Conservation (phyloP, 2,113 vertebrate species). For the Archilochus colubris region DNA sequence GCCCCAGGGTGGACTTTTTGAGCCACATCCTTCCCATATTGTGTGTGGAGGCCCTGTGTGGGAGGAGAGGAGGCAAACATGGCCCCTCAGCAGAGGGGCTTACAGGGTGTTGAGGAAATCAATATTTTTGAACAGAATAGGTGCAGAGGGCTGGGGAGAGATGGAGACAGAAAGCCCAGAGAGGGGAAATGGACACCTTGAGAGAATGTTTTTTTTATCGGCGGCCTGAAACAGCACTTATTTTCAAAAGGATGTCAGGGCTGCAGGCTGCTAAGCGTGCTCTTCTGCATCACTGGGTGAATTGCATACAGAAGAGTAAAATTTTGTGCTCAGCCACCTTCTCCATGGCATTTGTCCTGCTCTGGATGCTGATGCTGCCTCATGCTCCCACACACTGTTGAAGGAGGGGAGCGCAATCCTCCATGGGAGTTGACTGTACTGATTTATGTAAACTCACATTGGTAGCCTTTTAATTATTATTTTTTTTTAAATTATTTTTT, state of each 20-base stretch:
- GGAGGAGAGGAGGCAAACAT: not conserved
- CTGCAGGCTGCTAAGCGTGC: not conserved
- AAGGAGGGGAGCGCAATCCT: fast-evolving
- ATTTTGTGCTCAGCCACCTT: not conserved
- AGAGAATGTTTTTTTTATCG: not conserved
- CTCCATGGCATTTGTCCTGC: fast-evolving
- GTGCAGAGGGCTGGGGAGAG: not conserved
- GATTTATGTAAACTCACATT: not conserved
- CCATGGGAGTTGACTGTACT: fast-evolving
- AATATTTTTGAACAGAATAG: not conserved
- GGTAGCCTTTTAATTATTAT: no score
- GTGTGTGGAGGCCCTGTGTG: not conserved
- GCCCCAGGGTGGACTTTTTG: not conserved
- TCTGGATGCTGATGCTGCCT: not conserved
- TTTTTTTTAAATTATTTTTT: no score
- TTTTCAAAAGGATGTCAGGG: not conserved
- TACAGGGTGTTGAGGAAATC: not conserved
- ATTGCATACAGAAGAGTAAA: not conserved
- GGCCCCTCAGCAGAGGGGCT: not conserved
- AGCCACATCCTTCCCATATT: not conserved
- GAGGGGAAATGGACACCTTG: not conserved
- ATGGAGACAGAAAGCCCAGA: not conserved
- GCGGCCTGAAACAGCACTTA: not conserved
- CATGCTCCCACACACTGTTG: fast-evolving
- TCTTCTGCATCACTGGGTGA: not conserved